These are phyloP conservation scores for Cryptocheilus praepositus DNA, from an alignment of 2,888 invertebrate genomes.

Conservation along the genomic window DNA sequence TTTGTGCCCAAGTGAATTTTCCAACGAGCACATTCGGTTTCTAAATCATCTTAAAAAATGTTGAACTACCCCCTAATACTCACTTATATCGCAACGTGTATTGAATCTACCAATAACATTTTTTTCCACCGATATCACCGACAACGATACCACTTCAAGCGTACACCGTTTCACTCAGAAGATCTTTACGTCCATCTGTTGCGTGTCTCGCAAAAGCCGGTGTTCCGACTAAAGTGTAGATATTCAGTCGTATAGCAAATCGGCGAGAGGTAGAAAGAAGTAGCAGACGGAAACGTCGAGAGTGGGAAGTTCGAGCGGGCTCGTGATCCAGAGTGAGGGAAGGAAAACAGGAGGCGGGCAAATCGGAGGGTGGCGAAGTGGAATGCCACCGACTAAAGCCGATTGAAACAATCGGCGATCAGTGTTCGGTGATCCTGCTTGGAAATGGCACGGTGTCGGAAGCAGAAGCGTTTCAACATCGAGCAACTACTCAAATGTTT, in stretches of 20 bases:
- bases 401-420: slow-evolving; percentile 61
- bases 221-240: background rate
- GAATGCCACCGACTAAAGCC: slow-evolving; percentile 47
- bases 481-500: too few species aligned
- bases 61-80: too few species aligned
- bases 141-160: too few species aligned
- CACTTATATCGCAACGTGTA: too few species aligned
- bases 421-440: slow-evolving; percentile 55
- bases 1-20: too few species aligned
- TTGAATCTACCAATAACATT: too few species aligned
- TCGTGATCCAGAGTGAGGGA: slow-evolving; percentile 1
- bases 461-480: slow-evolving; percentile 47
- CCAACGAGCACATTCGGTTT: too few species aligned
- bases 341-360: slow-evolving; percentile 14
- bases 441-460: slow-evolving; percentile 41
- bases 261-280: slow-evolving; percentile 7
- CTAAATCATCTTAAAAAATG: too few species aligned
- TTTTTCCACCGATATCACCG: too few species aligned
- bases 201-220: background rate
- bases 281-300: slow-evolving; percentile 1
- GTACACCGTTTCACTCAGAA: too few species aligned
- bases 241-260: background rate
- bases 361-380: slow-evolving; percentile 14
- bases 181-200: too few species aligned
- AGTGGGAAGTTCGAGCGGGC: background rate